These are phyloP conservation scores for Deroptyus accipitrinus DNA, from an alignment of 2,113 vertebrate species.

Conservation along the genomic window DNA sequence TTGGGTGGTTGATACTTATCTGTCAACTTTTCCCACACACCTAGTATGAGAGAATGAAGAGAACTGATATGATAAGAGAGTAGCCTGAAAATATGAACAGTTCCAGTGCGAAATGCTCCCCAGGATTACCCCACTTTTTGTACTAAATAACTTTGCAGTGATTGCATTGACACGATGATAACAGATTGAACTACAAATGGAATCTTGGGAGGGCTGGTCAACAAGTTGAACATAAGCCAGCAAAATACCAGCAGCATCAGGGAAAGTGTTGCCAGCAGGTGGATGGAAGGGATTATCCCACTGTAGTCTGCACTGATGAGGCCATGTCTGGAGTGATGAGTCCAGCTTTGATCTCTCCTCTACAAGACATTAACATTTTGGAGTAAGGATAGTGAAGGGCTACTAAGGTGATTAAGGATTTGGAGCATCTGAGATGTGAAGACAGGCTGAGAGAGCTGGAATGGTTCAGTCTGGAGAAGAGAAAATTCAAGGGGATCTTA, in stretches of 20 bases:
- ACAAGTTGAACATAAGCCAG: not conserved
- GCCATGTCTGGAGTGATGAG: not conserved
- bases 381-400: not conserved
- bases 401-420: not conserved
- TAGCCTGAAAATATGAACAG: not conserved
- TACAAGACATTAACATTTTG: not conserved
- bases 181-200: not conserved
- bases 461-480: not conserved
- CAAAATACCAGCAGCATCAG: not conserved
- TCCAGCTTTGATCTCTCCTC: not conserved
- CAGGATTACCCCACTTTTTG: not conserved
- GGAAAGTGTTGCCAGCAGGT: not conserved
- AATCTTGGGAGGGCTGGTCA: not conserved
- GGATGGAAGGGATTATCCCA: not conserved
- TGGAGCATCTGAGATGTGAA: not conserved
- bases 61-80: conserved; percentile 19
- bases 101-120: not conserved
- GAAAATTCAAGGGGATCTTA: not conserved
- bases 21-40: conserved; percentile 38
- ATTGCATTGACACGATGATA: not conserved
- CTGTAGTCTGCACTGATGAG: not conserved
- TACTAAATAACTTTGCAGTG: conserved; percentile 4
- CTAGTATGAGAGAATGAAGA: not conserved
- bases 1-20: conserved; percentile 47
- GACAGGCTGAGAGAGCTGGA: not conserved